Evolutionary conservation across 2,888 invertebrate species (phyloP).

Genomic region (Belgica antarctica): DNA sequence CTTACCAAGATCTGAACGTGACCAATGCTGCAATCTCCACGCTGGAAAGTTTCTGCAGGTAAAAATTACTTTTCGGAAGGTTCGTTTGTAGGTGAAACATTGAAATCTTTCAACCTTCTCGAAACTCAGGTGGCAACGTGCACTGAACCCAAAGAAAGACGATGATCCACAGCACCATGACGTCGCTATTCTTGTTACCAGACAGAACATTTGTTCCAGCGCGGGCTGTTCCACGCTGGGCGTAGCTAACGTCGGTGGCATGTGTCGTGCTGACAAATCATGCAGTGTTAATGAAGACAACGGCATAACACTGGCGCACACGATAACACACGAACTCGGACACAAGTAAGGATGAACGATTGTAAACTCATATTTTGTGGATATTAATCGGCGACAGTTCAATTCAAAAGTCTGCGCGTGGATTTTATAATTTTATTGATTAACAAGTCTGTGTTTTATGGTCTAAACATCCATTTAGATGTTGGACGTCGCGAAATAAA

Average conservation of each 20-base stretch:
- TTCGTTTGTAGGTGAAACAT: slow-evolving; percentile 36
- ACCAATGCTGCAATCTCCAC: slow-evolving; percentile 80
- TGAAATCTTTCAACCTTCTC: slow-evolving; percentile 29
- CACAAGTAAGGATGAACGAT: slow-evolving; percentile 78
- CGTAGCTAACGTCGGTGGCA: slow-evolving; percentile 83
- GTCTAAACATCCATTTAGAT: too few relatives aligned
- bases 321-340: slow-evolving; percentile 86
- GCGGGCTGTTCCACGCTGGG: slow-evolving; percentile 56
- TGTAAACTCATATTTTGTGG: too few relatives aligned
- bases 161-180: slow-evolving; percentile 85
- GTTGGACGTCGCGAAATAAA: too few relatives aligned
- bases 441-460: too few relatives aligned
- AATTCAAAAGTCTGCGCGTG: too few relatives aligned
- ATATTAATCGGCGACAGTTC: neutral
- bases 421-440: too few relatives aligned
- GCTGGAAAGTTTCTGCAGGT: slow-evolving; percentile 76
- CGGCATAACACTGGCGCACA: slow-evolving; percentile 83
- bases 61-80: slow-evolving; percentile 44
- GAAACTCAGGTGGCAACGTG: slow-evolving; percentile 66
- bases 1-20: slow-evolving; percentile 65
- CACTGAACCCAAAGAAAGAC: slow-evolving; percentile 71
- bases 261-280: slow-evolving; percentile 80
- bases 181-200: slow-evolving; percentile 81
- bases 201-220: slow-evolving; percentile 69
- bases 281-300: slow-evolving; percentile 90